Base-by-base conservation (phyloP, 2,797 vertebrate species). In the Austrolebias charrua region DNA sequence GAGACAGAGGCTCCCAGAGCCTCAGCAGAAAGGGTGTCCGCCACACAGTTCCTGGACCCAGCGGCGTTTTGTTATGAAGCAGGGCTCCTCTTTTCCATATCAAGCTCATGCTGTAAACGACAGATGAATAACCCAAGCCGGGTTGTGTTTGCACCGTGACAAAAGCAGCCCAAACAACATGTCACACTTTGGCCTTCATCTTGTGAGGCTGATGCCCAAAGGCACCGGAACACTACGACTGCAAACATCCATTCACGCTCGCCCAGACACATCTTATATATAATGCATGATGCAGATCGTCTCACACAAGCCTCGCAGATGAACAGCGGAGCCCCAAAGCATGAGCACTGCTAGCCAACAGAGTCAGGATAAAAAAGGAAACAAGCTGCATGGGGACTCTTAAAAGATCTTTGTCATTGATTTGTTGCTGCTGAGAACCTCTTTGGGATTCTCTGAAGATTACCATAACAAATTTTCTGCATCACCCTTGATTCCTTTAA, bases 241-340 rank as follows among this genome's bases (percentile, higher is more conserved):
- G 60, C 76, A 83, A 84, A 86, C 80, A 78, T 75, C 85, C 82
- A 70, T 69, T 66, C 43, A 16, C 76, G 76, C 80, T 73, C 50
- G 24, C 58, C 79, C 84, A 90, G 83, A 90, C 87, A 75, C 80
- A 61, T 66, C 79, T 87, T 72, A 90, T 91, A 79, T 82, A 90
- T 90, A 88, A 91, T 91, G 88, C 84, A 93, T 87, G 88, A 86
- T 55, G 74, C 88, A 66, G 73, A 83, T 87, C 83, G 73, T 76
- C 80, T 86, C 75, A 78, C 81, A 64, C 42, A 66, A 69, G 67
- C 70, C 75, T 69, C 4, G 77, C 70, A 71, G 84, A 86, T 44
- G 58, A 79, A 79, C 19, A 55, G 69, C 24, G 79, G 62, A 72
- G 73, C 64, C 69, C 45, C 35, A 72, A 13, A 50, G 72, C 63